Evolutionary conservation across 2,888 invertebrate species (phyloP), one percentile per base, ranked within the genome.

Genomic region (Ernsta delagoae): DNA sequence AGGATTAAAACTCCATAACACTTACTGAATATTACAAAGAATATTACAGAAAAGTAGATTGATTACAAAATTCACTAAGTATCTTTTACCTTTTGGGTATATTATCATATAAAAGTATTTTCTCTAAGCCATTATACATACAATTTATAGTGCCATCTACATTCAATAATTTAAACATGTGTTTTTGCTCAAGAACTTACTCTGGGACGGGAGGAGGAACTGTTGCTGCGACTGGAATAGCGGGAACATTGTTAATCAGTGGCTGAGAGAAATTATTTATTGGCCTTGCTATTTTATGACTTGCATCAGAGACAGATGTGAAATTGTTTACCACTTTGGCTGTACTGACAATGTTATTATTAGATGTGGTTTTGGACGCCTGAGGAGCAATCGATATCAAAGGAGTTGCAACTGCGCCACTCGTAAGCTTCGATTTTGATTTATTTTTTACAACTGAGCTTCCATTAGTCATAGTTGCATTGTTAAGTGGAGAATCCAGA

Each of bases 381-480:
- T 87, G 89, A 67, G 89, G 82, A 72, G 88, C 79, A 77, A 92
- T 91, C 69, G 93, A 88, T 84, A 92, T 89, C 75, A 92, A 78
- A 72, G 90, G 85, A 68, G 88, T 77, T 48, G 84, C 75, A 71
- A 74, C 82, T 63, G 79, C 73, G 70, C 77, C 79, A 80, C 79
- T 85, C 79, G 83, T 83, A 77, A 83, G 75, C 81, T 87, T 92
- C 50, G 77, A 75, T 86, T 89, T 90, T 34, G 77, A 75, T 79
- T 88, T 90, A 77, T 77, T 87, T 75, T 87, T 91, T 67, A 79
- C 70, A 34, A 82, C 79, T 36, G 82, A 79, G 75, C 78, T 85
- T 31, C 90, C 91, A 76, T 91, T 92, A 9, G 76, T 75, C 57
- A 87, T 76, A 31, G 82, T 68, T 59, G 77, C 71, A 77, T 78